A percentile compares a stretch with the other conserved stretches of the same genome.
These are phyloP conservation scores for Dione juno DNA, from an alignment of 2,888 invertebrate species.

Conservation along the genomic window DNA sequence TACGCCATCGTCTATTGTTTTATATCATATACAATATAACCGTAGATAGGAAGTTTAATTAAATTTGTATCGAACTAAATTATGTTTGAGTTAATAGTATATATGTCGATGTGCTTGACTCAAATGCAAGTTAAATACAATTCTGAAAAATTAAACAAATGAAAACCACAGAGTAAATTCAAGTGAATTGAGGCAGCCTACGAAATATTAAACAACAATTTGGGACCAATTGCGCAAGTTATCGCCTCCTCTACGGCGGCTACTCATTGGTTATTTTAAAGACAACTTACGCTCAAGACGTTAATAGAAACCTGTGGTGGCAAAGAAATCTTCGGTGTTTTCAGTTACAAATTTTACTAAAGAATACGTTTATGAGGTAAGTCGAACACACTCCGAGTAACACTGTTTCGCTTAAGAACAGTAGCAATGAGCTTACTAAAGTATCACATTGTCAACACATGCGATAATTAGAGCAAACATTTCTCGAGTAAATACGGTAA, in stretches of 20 bases:
- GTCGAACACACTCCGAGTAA: conserved; percentile 32
- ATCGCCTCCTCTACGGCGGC: conserved; percentile 65
- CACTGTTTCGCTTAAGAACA: conserved; percentile 45
- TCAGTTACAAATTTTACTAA: conserved; percentile 32
- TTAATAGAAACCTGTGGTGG: conserved; percentile 32
- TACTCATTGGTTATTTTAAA: conserved; percentile 56
- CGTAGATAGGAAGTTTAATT: not conserved
- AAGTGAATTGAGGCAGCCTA: conserved; percentile 48
- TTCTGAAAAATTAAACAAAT: conserved; percentile 33
- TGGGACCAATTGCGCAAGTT: conserved; percentile 60
- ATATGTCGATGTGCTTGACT: conserved; percentile 8
- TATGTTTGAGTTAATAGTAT: not conserved
- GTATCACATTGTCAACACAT: conserved; percentile 65
- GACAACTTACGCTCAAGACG: conserved; percentile 34
- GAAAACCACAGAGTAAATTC: conserved; percentile 25
- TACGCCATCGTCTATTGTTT: not conserved
- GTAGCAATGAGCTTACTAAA: conserved; percentile 66
- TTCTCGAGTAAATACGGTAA: conserved; percentile 66
- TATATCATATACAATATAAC: not conserved
- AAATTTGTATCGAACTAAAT: conserved; percentile 13
- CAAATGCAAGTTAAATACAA: conserved; percentile 25
- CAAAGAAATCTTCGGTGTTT: conserved; percentile 25
- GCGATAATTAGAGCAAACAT: conserved; percentile 72
- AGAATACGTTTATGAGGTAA: conserved; percentile 38
- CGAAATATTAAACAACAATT: conserved; percentile 61